These are phyloP conservation scores for Gastracanthus pulcherrimus DNA, from an alignment of 2,888 invertebrate genomes.

Conservation along the genomic window DNA sequence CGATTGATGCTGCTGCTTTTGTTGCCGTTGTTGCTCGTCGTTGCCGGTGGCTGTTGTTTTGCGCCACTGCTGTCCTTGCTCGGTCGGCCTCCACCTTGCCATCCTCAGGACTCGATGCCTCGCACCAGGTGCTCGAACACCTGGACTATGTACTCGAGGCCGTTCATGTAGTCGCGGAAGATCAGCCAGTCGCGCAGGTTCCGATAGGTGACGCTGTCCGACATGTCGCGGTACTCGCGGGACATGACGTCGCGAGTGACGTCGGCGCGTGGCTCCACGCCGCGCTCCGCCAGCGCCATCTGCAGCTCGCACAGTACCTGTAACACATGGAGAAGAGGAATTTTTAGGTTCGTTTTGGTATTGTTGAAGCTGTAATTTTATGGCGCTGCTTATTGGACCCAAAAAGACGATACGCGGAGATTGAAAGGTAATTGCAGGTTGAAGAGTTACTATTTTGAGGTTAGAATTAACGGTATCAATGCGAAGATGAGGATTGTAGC, in stretches of 20 bases:
- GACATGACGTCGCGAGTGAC: conserved; percentile 78
- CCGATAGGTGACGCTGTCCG: conserved; percentile 72
- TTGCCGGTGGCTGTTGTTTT: conserved; percentile 13
- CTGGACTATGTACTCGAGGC: conserved; percentile 80
- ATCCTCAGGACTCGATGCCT: conserved; percentile 70
- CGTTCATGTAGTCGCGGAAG: conserved; percentile 82
- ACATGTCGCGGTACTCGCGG: conserved; percentile 70
- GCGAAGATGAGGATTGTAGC: too few relatives aligned
- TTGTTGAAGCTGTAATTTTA: not conserved
- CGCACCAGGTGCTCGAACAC: conserved; percentile 76
- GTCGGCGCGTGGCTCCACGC: conserved; percentile 71
- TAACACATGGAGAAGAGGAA: conserved; percentile 46
- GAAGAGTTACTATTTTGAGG: too few relatives aligned
- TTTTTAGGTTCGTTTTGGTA: not conserved
- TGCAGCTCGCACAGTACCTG: conserved; percentile 85
- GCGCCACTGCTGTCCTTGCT: not conserved
- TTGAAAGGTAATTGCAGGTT: too few relatives aligned
- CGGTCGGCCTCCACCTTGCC: conserved; percentile 64
- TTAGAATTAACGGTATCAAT: too few relatives aligned
- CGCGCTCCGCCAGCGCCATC: conserved; percentile 78
- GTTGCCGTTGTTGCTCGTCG: not conserved
- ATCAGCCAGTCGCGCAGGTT: conserved; percentile 82
- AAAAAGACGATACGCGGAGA: too few relatives aligned
- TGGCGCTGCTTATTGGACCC: not conserved
- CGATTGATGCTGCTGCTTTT: conserved; percentile 1